A percentile compares a stretch with the other conserved stretches of the same genome.
Evolutionary conservation across 2,888 invertebrate genomes (phyloP).

Genomic region (Trichopoda pennipes): DNA sequence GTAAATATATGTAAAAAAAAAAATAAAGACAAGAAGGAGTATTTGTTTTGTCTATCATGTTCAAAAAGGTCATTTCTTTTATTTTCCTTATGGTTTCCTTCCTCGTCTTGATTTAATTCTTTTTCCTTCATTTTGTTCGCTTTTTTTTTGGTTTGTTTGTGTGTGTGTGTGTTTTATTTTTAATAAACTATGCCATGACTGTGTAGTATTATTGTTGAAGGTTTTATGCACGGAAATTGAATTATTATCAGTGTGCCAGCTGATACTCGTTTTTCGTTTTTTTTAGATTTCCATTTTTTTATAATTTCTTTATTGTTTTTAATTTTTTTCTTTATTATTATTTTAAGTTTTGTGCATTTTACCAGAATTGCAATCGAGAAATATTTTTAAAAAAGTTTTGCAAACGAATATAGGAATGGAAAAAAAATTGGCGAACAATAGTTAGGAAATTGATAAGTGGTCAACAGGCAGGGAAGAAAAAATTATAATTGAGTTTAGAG

Average conservation of each 20-base stretch:
- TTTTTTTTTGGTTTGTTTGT: background rate
- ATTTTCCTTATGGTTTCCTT: slow-evolving; percentile 58
- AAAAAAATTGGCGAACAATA: slow-evolving; percentile 48
- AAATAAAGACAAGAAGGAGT: background rate
- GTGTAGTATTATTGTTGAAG: slow-evolving; percentile 50
- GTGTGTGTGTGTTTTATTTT: slow-evolving; percentile 7
- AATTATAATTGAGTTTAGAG: slow-evolving; percentile 49
- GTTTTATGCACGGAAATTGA: slow-evolving; percentile 64
- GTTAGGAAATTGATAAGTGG: slow-evolving; percentile 66
- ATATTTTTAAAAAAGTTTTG: background rate
- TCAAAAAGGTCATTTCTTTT: slow-evolving; percentile 41
- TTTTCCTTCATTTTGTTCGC: background rate
- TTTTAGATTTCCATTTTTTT: slow-evolving; percentile 16
- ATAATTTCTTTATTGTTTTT: background rate
- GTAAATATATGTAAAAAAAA: background rate
- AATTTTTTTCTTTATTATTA: slow-evolving; percentile 9
- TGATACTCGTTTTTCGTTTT: slow-evolving; percentile 58
- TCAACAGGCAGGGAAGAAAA: slow-evolving; percentile 21
- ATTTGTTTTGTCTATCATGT: slow-evolving; percentile 47
- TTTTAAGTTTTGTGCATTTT: slow-evolving; percentile 50
- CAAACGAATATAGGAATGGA: background rate
- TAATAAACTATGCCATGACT: slow-evolving; percentile 29
- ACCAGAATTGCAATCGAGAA: slow-evolving; percentile 58
- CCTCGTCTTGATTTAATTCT: slow-evolving; percentile 39
- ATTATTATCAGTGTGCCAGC: slow-evolving; percentile 65